phyloP scores from a whole-genome alignment of 2,888 invertebrate genomes.

The Strigamia transsilvanica region DNA sequence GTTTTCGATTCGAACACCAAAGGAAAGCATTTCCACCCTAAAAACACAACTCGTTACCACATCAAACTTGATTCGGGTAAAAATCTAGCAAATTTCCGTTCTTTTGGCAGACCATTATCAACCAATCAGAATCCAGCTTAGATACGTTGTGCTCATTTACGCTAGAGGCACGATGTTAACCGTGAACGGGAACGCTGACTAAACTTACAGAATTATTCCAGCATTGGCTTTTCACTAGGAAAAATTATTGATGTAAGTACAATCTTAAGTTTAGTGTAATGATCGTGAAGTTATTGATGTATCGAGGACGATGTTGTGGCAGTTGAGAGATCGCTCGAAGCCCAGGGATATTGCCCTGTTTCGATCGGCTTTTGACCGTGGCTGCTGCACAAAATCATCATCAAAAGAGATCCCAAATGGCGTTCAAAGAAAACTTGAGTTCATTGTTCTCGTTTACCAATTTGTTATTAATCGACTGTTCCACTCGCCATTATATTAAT shows the following conservation, averaged over 20 bases:
- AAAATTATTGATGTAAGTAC: slow-evolving; percentile 46
- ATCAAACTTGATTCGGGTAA: background rate
- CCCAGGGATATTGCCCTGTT: slow-evolving; percentile 52
- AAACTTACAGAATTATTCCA: slow-evolving; percentile 52
- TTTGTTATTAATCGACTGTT: background rate
- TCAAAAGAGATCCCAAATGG: slow-evolving; percentile 52
- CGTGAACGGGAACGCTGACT: slow-evolving; percentile 51
- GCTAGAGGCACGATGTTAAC: slow-evolving; percentile 52
- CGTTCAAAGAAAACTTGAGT: slow-evolving; percentile 53
- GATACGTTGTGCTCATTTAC: slow-evolving; percentile 18
- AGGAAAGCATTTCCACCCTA: too few species aligned
- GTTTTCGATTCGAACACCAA: background rate
- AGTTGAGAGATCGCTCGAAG: background rate
- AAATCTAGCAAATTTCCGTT: background rate
- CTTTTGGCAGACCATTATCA: slow-evolving; percentile 22
- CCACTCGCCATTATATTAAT: background rate
- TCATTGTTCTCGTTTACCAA: slow-evolving; percentile 52
- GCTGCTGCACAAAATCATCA: slow-evolving; percentile 53
- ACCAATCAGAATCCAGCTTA: slow-evolving; percentile 22
- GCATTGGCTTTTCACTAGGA: slow-evolving; percentile 40
- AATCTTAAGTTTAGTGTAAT: background rate
- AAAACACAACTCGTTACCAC: background rate
- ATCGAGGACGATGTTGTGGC: background rate
- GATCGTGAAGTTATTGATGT: background rate
- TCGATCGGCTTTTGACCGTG: slow-evolving; percentile 54